phyloP scores from a whole-genome alignment of 1,140 invertebrate genomes.

The Brachionus asplanchnoidis region DNA sequence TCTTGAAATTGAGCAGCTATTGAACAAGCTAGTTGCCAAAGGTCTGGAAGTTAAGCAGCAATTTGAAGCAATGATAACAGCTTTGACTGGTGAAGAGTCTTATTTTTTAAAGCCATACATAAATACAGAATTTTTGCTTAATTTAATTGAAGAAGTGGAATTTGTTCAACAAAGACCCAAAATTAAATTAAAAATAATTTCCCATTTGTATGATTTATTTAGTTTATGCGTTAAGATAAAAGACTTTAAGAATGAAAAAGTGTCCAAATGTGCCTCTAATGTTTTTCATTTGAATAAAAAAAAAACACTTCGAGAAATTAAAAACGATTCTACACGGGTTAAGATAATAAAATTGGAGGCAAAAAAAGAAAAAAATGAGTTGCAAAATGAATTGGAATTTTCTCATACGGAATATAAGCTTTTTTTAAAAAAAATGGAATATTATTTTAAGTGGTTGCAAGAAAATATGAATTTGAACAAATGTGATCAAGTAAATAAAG shows the following conservation, averaged over 20 bases:
- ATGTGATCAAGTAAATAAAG: neutral
- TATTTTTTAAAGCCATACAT: slow-evolving; percentile 2
- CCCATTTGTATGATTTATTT: slow-evolving; percentile 13
- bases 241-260: neutral
- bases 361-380: neutral
- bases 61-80: neutral
- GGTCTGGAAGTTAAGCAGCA: neutral
- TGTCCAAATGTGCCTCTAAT: neutral
- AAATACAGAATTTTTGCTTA: slow-evolving; percentile 8
- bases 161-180: neutral
- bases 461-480: neutral
- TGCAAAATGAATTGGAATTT: neutral
- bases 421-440: slow-evolving; percentile 3
- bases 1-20: neutral
- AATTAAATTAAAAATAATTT: neutral
- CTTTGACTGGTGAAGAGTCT: neutral
- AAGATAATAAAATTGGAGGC: neutral
- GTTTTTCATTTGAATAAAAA: neutral
- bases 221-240: neutral
- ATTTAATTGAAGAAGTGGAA: neutral
- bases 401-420: neutral
- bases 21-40: neutral
- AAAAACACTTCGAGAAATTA: neutral
- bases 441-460: slow-evolving; percentile 6
- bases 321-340: neutral